These are phyloP conservation scores for Pangasius djambal DNA, from an alignment of 2,797 vertebrate genomes.

Conservation along the genomic window DNA sequence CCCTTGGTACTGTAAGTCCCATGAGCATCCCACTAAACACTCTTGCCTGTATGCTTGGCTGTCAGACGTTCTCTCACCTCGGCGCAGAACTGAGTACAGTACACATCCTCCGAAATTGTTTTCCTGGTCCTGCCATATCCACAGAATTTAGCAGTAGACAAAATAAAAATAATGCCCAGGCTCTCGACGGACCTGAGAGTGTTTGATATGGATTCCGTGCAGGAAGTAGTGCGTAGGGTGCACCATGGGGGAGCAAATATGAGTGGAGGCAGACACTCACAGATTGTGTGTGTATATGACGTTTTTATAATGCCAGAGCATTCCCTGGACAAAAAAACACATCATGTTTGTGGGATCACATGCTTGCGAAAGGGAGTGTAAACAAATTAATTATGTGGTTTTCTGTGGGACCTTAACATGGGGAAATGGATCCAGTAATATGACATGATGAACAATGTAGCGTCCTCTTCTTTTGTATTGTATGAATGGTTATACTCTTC, in stretches of 20 bases:
- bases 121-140: constrained; percentile 49
- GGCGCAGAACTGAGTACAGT: constrained; percentile 42
- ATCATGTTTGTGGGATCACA: constrained; percentile 52
- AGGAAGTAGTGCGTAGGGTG: constrained; percentile 43
- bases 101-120: constrained; percentile 51
- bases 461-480: constrained; percentile 16
- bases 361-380: constrained; percentile 51
- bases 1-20: constrained; percentile 46
- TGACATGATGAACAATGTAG: constrained; percentile 44
- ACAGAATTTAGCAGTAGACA: constrained; percentile 38
- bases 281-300: constrained; percentile 55
- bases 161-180: constrained; percentile 46
- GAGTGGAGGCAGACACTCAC: constrained; percentile 54
- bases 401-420: constrained; percentile 48
- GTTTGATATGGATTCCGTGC: constrained; percentile 53
- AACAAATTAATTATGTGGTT: constrained; percentile 59
- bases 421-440: constrained; percentile 44
- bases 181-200: constrained; percentile 37
- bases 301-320: constrained; percentile 58
- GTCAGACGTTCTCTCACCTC: constrained; percentile 52
- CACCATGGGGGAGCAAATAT: constrained; percentile 49
- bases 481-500: constrained; percentile 27
- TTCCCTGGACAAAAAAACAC: constrained; percentile 61
- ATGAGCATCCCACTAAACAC: constrained; percentile 55
- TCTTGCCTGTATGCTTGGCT: constrained; percentile 48